Evolutionary conservation across 1,140 invertebrate species (phyloP).

Genomic region (Drosophila orosa): DNA sequence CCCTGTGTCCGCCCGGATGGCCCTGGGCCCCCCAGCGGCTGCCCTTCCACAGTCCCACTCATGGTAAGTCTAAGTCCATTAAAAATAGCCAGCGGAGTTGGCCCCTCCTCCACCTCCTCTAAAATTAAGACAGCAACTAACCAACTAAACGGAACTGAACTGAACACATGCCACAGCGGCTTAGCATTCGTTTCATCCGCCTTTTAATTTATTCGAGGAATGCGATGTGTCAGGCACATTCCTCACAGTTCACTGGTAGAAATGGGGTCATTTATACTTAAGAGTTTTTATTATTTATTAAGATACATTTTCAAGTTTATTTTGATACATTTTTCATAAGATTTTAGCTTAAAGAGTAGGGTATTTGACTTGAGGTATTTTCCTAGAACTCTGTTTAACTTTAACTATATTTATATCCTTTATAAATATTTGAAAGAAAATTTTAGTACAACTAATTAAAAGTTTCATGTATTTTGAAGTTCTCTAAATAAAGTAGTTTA

Average conservation of each 20-base stretch:
- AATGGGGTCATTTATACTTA: background rate
- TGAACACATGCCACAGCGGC: constrained; percentile 33
- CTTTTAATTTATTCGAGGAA: constrained; percentile 34
- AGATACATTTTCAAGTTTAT: too few relatives aligned
- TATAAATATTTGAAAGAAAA: background rate
- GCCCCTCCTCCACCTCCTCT: background rate
- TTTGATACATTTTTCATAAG: accelerated
- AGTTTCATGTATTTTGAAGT: background rate
- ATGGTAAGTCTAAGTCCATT: constrained; percentile 75
- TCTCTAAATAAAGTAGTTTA: background rate
- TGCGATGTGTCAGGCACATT: constrained; percentile 46
- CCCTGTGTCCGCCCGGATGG: constrained; percentile 86
- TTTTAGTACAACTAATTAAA: background rate
- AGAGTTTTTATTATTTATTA: background rate
- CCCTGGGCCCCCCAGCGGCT: constrained; percentile 85
- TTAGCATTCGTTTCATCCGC: constrained; percentile 45
- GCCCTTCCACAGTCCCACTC: constrained; percentile 84
- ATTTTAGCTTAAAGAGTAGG: background rate
- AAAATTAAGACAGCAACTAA: constrained; percentile 20
- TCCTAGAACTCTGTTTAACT: too few relatives aligned
- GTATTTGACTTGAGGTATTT: background rate
- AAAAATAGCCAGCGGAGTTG: constrained; percentile 41
- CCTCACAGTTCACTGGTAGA: constrained; percentile 12
- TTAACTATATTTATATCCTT: too few relatives aligned
- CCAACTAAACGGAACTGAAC: constrained; percentile 11